phyloP scores from a whole-genome alignment of 2,797 vertebrate genomes.

The Lophius americanus region DNA sequence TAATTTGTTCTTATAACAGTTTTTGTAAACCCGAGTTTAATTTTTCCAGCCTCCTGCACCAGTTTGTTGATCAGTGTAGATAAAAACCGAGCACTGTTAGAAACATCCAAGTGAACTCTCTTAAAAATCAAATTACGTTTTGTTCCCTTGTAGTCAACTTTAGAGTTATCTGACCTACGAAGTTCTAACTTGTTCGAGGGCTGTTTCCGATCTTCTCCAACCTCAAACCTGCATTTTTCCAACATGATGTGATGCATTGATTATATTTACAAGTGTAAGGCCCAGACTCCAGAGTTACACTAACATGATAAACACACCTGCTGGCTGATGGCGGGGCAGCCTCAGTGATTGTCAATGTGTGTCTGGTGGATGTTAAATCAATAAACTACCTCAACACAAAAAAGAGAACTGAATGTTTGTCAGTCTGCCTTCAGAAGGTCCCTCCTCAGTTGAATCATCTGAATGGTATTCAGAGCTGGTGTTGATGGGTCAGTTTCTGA shows the following conservation, averaged over 20 bases:
- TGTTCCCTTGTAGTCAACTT: neutral
- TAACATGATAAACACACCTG: slow-evolving; percentile 83
- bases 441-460: slow-evolving; percentile 52
- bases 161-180: neutral
- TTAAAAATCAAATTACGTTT: neutral
- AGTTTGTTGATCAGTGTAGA: too few relatives aligned
- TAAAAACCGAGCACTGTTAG: neutral
- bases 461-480: slow-evolving; percentile 57
- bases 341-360: slow-evolving; percentile 67
- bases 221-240: slow-evolving; percentile 35
- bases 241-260: slow-evolving; percentile 74
- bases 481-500: slow-evolving; percentile 22
- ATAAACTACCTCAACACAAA: slow-evolving; percentile 67
- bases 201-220: slow-evolving; percentile 53
- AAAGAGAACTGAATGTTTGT: slow-evolving; percentile 46
- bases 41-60: too few relatives aligned
- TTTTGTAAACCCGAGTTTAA: too few relatives aligned
- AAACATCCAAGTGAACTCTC: neutral
- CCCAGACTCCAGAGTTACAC: slow-evolving; percentile 52
- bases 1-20: too few relatives aligned
- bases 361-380: slow-evolving; percentile 73
- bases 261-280: slow-evolving; percentile 76
- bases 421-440: slow-evolving; percentile 52
- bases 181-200: slow-evolving; percentile 4
- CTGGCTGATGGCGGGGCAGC: slow-evolving; percentile 51